Conservation (phyloP, 2,113 vertebrate species). For the Terrapene triunguis region DNA sequence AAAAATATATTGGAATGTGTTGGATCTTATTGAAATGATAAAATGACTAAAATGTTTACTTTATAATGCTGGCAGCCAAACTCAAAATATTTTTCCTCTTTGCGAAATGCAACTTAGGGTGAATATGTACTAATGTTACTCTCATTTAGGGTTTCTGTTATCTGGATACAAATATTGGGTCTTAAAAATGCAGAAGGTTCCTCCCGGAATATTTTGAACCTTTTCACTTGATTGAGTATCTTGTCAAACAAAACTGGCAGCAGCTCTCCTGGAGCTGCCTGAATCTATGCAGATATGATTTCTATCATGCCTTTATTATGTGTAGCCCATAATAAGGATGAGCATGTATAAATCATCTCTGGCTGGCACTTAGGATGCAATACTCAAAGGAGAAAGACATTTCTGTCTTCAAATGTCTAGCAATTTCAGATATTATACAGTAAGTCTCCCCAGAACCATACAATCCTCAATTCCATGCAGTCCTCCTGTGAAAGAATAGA, state of each 20-base stretch:
- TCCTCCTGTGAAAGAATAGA: slow-evolving; percentile 72
- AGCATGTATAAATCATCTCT: slow-evolving; percentile 84
- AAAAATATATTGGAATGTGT: background rate
- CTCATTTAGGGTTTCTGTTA: slow-evolving; percentile 77
- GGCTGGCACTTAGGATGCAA: slow-evolving; percentile 82
- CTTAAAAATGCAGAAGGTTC: slow-evolving; percentile 75
- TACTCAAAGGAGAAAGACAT: slow-evolving; percentile 83
- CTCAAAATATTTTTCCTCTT: slow-evolving; percentile 58
- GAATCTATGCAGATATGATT: slow-evolving; percentile 87
- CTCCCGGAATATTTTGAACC: slow-evolving; percentile 83
- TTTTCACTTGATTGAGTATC: slow-evolving; percentile 83
- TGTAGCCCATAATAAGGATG: slow-evolving; percentile 85
- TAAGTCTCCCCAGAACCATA: slow-evolving; percentile 68
- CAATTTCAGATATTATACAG: slow-evolving; percentile 80
- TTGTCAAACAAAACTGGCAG: slow-evolving; percentile 87
- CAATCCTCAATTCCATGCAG: slow-evolving; percentile 73
- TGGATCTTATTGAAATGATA: slow-evolving; percentile 41
- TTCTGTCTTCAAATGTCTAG: slow-evolving; percentile 81
- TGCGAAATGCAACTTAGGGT: slow-evolving; percentile 57
- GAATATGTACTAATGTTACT: slow-evolving; percentile 63
- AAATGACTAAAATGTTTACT: slow-evolving; percentile 43
- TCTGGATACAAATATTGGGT: slow-evolving; percentile 69
- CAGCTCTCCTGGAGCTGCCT: slow-evolving; percentile 83
- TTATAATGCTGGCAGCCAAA: background rate
- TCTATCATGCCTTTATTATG: slow-evolving; percentile 87